A percentile compares a stretch with the other conserved stretches of the same genome.
phyloP scores from a whole-genome alignment of 2,888 invertebrate genomes.

The Latheticus oryzae region DNA sequence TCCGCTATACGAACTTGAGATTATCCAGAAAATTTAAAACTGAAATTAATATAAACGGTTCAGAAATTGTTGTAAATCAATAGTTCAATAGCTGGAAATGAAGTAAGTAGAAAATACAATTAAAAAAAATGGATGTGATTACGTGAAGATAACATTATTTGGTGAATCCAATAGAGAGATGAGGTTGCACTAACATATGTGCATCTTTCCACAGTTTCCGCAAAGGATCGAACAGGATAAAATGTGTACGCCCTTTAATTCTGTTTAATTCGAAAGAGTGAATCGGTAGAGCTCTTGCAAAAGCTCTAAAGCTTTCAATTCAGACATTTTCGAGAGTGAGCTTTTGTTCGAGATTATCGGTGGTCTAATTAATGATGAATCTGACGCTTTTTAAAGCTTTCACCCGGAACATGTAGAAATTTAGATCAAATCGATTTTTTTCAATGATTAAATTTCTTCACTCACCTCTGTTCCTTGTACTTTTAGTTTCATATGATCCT shows the following conservation, averaged over 20 bases:
- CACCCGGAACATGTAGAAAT: conserved; percentile 38
- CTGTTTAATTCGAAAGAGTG: conserved; percentile 53
- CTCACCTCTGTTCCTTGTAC: conserved; percentile 94
- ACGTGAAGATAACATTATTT: no score
- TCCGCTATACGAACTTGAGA: no score
- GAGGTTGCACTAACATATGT: conserved; percentile 14
- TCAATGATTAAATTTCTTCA: conserved; percentile 22
- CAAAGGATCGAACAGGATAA: conserved; percentile 44
- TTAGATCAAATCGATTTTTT: conserved; percentile 13
- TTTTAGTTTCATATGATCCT: conserved; percentile 99
- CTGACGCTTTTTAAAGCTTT: conserved; percentile 45
- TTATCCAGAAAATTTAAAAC: no score
- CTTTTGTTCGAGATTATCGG: conserved; percentile 42
- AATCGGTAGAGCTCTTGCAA: conserved; percentile 48
- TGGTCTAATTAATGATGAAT: conserved; percentile 43
- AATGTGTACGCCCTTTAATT: conserved; percentile 49
- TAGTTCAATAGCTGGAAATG: no score
- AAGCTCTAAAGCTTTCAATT: conserved; percentile 53
- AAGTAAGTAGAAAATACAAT: no score
- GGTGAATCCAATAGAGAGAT: no score
- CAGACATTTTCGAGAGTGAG: conserved; percentile 46
- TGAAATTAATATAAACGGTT: no score
- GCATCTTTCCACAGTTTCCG: conserved; percentile 17
- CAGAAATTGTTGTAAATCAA: no score
- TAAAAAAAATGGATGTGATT: no score